Evolutionary conservation across 1,140 invertebrate species (phyloP).

Genomic region (Caerostris darwini): DNA sequence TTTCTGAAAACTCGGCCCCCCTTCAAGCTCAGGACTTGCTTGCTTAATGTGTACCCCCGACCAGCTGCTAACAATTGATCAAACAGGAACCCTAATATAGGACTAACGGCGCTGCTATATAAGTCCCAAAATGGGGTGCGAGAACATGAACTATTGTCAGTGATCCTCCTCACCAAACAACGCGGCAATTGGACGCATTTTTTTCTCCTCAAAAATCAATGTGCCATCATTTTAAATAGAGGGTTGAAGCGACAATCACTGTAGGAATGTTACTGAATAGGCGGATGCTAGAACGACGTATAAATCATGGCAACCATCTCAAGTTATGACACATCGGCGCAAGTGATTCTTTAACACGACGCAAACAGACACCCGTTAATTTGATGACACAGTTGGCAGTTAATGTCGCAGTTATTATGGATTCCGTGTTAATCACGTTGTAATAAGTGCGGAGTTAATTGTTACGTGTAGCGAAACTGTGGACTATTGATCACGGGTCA

Average conservation of each 20-base stretch:
- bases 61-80: conserved; percentile 74
- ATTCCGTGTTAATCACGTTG: conserved; percentile 72
- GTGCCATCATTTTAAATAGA: conserved; percentile 57
- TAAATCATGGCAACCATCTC: conserved; percentile 3
- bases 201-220: conserved; percentile 51
- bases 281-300: neutral
- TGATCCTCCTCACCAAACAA: neutral
- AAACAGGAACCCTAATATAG: conserved; percentile 55
- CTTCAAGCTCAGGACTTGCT: neutral
- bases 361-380: conserved; percentile 60
- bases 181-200: conserved; percentile 18
- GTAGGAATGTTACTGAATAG: conserved; percentile 32
- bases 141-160: conserved; percentile 22
- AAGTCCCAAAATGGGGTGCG: neutral
- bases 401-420: conserved; percentile 71
- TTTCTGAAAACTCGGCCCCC: conserved; percentile 39
- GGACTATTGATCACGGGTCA: conserved; percentile 63
- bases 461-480: conserved; percentile 32
- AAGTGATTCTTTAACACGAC: conserved; percentile 57
- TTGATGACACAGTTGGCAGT: conserved; percentile 75
- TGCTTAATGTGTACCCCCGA: conserved; percentile 30
- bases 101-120: neutral
- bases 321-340: conserved; percentile 42
- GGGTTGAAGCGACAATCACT: conserved; percentile 28
- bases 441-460: conserved; percentile 67